Conservation (phyloP, 1,140 invertebrate genomes). For the Lordiphosa stackelbergi region DNA sequence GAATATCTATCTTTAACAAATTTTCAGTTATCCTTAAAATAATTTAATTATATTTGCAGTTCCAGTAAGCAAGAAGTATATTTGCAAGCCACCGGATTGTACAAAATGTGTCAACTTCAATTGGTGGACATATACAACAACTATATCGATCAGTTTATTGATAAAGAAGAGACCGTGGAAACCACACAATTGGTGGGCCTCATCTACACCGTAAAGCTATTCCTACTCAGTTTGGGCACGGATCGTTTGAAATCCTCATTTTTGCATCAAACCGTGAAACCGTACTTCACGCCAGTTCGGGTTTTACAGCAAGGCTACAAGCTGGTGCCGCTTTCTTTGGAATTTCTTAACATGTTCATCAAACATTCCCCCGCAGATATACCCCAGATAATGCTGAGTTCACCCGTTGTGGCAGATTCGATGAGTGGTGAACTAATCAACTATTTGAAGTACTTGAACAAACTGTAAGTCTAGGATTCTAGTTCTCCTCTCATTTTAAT, state of each 20-base stretch:
- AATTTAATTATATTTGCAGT: constrained; percentile 17
- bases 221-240: constrained; percentile 59
- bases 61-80: constrained; percentile 68
- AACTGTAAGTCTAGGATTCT: constrained; percentile 43
- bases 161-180: constrained; percentile 25
- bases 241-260: constrained; percentile 65
- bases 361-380: constrained; percentile 60
- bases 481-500: background rate
- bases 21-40: too few species aligned
- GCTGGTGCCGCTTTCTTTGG: constrained; percentile 63
- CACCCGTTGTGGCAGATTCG: constrained; percentile 68
- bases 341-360: constrained; percentile 74
- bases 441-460: constrained; percentile 62
- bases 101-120: constrained; percentile 73
- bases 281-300: constrained; percentile 59
- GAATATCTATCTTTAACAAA: too few species aligned
- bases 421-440: constrained; percentile 71
- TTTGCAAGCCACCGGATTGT: constrained; percentile 70
- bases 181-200: constrained; percentile 49
- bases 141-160: constrained; percentile 43
- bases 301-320: constrained; percentile 60
- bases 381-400: constrained; percentile 65
- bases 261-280: constrained; percentile 57
- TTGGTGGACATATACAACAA: constrained; percentile 70
- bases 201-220: constrained; percentile 69